Percentiles rank a stretch among this genome's conserved stretches.
Evolutionary conservation across 1,140 invertebrate genomes (phyloP).

Genomic region (Zaprionus taronus): DNA sequence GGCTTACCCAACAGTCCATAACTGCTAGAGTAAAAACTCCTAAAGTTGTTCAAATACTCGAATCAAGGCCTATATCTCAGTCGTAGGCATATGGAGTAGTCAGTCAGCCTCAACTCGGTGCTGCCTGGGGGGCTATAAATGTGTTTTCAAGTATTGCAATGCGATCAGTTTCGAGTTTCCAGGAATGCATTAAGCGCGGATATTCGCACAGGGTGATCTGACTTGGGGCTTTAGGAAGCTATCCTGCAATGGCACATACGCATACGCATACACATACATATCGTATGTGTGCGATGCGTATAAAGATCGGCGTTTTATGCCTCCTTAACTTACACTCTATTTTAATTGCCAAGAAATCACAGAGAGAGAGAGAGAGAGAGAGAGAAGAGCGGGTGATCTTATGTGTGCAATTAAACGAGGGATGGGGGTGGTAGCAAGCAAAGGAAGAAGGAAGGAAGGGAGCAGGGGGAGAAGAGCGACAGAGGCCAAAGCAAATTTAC

Average conservation of each 20-base stretch:
- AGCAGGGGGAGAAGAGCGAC: not conserved
- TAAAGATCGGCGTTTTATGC: conserved; percentile 81
- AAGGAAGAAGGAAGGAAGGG: not conserved
- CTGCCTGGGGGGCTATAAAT: conserved; percentile 2
- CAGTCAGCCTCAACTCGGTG: not conserved
- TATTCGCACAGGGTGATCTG: not conserved
- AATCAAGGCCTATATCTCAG: not conserved
- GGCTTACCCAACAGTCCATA: no score
- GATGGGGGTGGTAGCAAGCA: not conserved
- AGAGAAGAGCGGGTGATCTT: conserved; percentile 46
- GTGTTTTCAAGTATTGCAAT: conserved; percentile 14
- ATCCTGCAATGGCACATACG: conserved; percentile 20
- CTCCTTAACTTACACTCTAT: conserved; percentile 84
- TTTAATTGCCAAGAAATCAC: conserved; percentile 77
- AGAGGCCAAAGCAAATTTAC: conserved; percentile 81
- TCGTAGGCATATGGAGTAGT: not conserved
- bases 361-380: not conserved
- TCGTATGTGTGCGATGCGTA: conserved; percentile 24
- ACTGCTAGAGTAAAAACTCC: not conserved
- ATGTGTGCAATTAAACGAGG: conserved; percentile 79
- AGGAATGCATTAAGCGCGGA: conserved; percentile 33
- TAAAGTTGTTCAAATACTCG: not conserved
- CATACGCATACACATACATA: not conserved
- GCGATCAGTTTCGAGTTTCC: conserved; percentile 29
- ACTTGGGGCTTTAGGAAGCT: not conserved